A percentile compares a stretch with the other conserved stretches of the same genome.
phyloP scores from a whole-genome alignment of 53 echinoderm and acorn worm species.

The Patiria pectinifera region DNA sequence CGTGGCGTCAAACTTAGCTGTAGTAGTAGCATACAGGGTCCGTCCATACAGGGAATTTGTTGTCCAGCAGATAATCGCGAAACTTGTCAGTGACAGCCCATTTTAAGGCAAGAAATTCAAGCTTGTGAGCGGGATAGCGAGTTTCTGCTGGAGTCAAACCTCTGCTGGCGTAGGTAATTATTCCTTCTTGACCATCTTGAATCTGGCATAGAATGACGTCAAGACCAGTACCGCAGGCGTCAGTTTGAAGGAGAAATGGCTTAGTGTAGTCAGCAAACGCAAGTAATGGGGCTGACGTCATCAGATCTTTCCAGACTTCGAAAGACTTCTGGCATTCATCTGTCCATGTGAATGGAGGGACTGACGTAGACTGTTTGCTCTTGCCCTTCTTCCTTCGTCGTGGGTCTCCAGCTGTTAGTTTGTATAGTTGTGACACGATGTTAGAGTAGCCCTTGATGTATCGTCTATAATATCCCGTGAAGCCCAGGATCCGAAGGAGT shows the following conservation, averaged over 20 bases:
- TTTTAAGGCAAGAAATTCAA: no score
- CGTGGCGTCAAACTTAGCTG: constrained; percentile 28
- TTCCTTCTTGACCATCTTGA: constrained; percentile 28
- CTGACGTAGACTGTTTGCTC: background rate
- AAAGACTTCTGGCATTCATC: constrained; percentile 46
- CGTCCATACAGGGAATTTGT: background rate
- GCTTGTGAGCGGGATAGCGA: no score
- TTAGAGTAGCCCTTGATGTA: constrained; percentile 48
- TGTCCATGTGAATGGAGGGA: constrained; percentile 45
- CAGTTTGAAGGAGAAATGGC: constrained; percentile 56
- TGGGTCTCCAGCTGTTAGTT: constrained; percentile 30
- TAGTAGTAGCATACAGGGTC: constrained; percentile 14
- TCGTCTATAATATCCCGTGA: no score
- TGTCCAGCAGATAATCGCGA: constrained; percentile 44
- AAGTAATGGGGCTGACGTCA: constrained; percentile 46
- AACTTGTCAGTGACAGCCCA: constrained; percentile 31
- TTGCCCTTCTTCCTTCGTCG: constrained; percentile 11
- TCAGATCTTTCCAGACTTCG: constrained; percentile 19
- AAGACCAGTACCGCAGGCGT: constrained; percentile 45
- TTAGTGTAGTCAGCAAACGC: constrained; percentile 45
- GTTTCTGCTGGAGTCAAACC: constrained; percentile 53
- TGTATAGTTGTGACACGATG: constrained; percentile 48
- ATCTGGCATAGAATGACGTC: constrained; percentile 55
- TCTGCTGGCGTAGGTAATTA: constrained; percentile 56
- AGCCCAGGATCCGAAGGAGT: no score